Base-by-base conservation (phyloP, 92 coral and sea anemone species). In the Umimayanthus kanabou region DNA sequence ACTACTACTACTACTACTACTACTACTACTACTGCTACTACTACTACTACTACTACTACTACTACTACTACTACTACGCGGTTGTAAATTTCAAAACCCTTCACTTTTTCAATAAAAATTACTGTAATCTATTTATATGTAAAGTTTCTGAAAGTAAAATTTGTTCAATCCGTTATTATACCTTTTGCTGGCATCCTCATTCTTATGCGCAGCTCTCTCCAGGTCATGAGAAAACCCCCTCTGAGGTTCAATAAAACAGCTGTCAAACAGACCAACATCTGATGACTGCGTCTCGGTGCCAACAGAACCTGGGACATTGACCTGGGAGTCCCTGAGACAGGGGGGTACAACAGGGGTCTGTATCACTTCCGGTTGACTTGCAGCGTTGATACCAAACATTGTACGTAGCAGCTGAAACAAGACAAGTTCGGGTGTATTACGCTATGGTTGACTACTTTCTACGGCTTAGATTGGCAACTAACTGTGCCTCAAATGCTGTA, bases 381-480 rank as follows among this genome's bases (percentile, higher is more conserved):
- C 94, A 8, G 94, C 93, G 81, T 95, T 97, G 88, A 97, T 90
- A 33, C 99, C 97, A 93, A 97, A 97, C 94, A 97, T 97, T 25
- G 98, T 93, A n/a, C 99, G 95, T 30, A 97, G 89, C 73, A 97
- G 96, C 99, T 96, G 82, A 61, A 82, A 87, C n/a, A 20, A n/a
- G 64, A 40, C 6, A 42, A 1, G 71, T 30, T 39, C 16, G 39
- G 5, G 13, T 25, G 22, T 13, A 26, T 39, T 2, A 39, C 30
- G 16, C 26, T n/a, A 87, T 13, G 55, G 29, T 20, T 42, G 39
- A 76, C n/a, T 9, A 13, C 2, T 8, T 39, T 50, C 57, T 11
- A 50, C 16, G 9, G 16, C 57, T 9, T 50, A 13, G 16, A 33
- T 33, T 15, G 14, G 4, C 20, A 53, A 53, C 58, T 11, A 53